Conservation (phyloP, 2,113 vertebrate species). For the Oriolus oriolus region DNA sequence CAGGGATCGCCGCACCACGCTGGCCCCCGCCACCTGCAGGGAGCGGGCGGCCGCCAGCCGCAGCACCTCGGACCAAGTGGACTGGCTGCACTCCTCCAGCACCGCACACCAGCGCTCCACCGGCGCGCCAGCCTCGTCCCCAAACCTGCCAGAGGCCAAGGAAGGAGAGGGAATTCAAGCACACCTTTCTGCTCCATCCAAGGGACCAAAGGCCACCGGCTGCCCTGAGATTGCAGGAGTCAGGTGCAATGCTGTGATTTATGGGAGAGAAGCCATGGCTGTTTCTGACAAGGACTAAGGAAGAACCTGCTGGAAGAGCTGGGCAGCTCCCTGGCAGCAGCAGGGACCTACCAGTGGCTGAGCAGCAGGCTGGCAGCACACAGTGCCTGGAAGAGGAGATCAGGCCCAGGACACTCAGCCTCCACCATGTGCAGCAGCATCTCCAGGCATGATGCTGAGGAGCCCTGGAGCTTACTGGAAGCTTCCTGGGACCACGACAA, state of each 20-base stretch:
- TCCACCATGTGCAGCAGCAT: constrained; percentile 74
- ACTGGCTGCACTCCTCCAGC: constrained; percentile 67
- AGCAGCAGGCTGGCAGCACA: constrained; percentile 76
- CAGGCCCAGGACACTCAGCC: constrained; percentile 68
- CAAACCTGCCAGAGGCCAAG: neutral
- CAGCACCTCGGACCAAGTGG: constrained; percentile 66
- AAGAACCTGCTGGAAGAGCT: neutral
- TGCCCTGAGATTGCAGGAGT: neutral
- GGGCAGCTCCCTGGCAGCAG: fast-evolving
- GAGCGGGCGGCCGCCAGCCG: constrained; percentile 76
- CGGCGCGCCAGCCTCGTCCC: neutral
- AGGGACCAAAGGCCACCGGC: neutral
- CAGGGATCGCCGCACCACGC: constrained; percentile 32
- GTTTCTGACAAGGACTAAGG: neutral
- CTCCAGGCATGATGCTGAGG: constrained; percentile 62
- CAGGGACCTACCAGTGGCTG: neutral
- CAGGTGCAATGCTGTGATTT: neutral
- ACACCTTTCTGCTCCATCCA: neutral
- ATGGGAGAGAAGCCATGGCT: neutral
- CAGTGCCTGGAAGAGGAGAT: constrained; percentile 71
- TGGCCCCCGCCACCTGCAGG: constrained; percentile 62
- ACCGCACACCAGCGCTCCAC: constrained; percentile 70
- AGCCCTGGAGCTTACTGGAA: neutral
- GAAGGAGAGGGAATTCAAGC: neutral
- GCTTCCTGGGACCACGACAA: neutral